Conservation (phyloP, 1,140 invertebrate genomes). For the Cecropterus lyciades region DNA sequence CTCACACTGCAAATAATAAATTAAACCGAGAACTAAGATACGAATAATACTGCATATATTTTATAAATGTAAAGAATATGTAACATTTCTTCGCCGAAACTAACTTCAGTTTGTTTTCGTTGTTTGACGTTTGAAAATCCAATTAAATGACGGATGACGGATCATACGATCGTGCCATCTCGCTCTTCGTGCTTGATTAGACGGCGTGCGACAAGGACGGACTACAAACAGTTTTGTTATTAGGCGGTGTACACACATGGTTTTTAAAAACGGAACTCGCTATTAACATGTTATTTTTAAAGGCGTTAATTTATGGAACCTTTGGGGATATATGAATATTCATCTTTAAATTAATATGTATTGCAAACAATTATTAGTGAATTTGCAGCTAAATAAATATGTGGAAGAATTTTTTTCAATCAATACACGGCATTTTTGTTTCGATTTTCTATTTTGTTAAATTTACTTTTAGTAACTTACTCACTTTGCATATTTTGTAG, state of each 20-base stretch:
- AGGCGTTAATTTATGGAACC: too few species aligned
- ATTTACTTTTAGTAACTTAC: too few species aligned
- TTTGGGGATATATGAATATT: too few species aligned
- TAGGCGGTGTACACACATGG: not conserved
- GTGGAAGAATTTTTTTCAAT: too few species aligned
- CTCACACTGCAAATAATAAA: conserved; percentile 40
- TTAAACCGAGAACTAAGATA: conserved; percentile 36
- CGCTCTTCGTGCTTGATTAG: conserved; percentile 37
- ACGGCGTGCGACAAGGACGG: conserved; percentile 43
- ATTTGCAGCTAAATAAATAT: too few species aligned
- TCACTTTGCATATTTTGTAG: too few species aligned
- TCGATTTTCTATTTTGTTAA: too few species aligned
- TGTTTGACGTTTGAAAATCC: conserved; percentile 63
- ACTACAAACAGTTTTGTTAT: conserved; percentile 37
- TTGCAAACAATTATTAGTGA: too few species aligned
- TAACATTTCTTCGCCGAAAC: conserved; percentile 58
- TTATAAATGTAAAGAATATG: conserved; percentile 48
- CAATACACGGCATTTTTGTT: too few species aligned
- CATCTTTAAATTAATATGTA: too few species aligned
- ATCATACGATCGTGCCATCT: conserved; percentile 73
- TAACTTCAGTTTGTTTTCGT: conserved; percentile 64
- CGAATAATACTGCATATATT: conserved; percentile 42
- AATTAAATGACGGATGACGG: conserved; percentile 62
- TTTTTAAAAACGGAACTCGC: too few species aligned
- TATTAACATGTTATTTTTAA: too few species aligned